Evolutionary conservation across 37 sponge, comb jelly and placozoan genomes (phyloP), one percentile per base, ranked within the genome.

Genomic region (Petrosia ficiformis): DNA sequence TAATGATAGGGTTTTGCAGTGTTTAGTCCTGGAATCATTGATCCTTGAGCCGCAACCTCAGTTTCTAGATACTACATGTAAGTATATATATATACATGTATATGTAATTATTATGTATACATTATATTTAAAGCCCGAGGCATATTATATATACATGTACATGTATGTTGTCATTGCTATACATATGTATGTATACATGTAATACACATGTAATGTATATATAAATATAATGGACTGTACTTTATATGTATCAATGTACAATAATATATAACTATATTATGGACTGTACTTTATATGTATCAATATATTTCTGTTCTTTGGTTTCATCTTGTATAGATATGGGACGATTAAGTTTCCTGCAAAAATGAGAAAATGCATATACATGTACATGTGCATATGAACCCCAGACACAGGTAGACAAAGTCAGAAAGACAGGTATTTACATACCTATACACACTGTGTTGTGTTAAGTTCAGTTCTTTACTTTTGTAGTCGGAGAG

Each of bases 1-100:
- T 97, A 97, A 87, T 97, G 98, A 64, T 97, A 94, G n/a, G 98
- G 96, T 71, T 87, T 84, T 43, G 82, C 74, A 42, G 71, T 68
- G 32, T 76, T 75, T 34, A 80, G 81, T 2, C 86, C 81, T 1
- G 76, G 82, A 30, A 77, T 36, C n/a, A 39, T 37, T 0, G 37
- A 59, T 22, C 72, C 79, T 36, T 59, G 30, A 14, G 41, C 67
- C 28, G 36, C 34, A 42, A 52, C 67, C 56, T 93, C 94, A 60
- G 68, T 40, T 42, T 36, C 69, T 36, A 86, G 56, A 25, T 71
- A 85, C 85, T 94, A 67, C 3, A 58, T 1, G 14, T 19, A 8
- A 48, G 14, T 48, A 48, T 19, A 19, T 16, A 36, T 57, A 68
- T 57, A 42, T 39, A 39, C 57, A 14, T 14, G 31, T 56, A 37